A percentile compares a stretch with the other conserved stretches of the same genome.
Conservation (phyloP, 1,140 invertebrate species). For the Pantala flavescens region DNA sequence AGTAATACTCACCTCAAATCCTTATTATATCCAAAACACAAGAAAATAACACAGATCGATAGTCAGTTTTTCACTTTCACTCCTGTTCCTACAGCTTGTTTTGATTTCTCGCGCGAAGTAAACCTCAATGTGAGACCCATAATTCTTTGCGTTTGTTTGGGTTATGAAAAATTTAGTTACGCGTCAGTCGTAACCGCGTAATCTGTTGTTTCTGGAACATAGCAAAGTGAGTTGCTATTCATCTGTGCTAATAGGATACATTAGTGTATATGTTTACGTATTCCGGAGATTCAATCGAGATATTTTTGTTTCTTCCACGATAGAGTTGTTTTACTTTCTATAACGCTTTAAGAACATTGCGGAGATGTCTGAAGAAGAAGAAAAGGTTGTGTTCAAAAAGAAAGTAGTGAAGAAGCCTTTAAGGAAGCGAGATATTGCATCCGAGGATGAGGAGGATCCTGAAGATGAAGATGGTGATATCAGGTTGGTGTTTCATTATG, state of each 20-base stretch:
- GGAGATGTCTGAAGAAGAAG: neutral
- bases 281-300: too few relatives aligned
- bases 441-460: neutral
- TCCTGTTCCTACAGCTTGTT: neutral
- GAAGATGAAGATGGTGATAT: neutral
- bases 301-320: too few relatives aligned
- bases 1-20: neutral
- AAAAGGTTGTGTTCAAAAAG: neutral
- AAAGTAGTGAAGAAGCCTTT: neutral
- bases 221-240: too few relatives aligned
- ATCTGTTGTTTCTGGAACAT: too few relatives aligned
- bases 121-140: neutral
- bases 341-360: too few relatives aligned
- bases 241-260: too few relatives aligned
- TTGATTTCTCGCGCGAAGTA: constrained; percentile 8
- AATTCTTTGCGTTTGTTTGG: neutral
- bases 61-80: neutral
- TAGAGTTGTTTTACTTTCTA: too few relatives aligned
- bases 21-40: neutral
- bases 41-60: neutral
- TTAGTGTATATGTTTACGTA: too few relatives aligned
- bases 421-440: neutral
- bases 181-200: too few relatives aligned
- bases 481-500: neutral
- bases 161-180: neutral